phyloP scores from a whole-genome alignment of 2,797 vertebrate genomes.

The Meriones psammophilus region DNA sequence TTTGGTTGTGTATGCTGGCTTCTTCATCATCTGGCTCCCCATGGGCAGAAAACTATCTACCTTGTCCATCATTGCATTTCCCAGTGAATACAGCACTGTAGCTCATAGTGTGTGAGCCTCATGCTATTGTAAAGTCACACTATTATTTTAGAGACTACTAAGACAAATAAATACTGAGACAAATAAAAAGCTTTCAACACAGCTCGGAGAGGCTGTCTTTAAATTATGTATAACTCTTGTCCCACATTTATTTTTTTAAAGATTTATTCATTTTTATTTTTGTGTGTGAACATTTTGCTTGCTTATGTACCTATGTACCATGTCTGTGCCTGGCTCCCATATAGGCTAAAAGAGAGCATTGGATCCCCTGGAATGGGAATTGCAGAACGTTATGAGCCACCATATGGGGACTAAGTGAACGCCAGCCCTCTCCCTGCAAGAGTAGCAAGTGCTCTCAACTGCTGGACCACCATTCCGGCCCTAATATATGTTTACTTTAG shows the following conservation, averaged over 20 bases:
- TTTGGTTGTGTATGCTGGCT: background rate
- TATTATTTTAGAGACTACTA: background rate
- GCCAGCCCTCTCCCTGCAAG: background rate
- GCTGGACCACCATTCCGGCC: background rate
- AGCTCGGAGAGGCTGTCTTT: conserved; percentile 16
- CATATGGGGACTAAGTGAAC: background rate
- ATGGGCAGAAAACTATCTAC: background rate
- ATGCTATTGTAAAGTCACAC: background rate
- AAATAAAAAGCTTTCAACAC: conserved; percentile 12
- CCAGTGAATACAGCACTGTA: background rate
- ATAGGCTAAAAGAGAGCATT: background rate
- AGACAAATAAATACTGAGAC: background rate
- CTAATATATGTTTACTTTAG: conserved; percentile 10
- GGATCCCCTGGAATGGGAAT: background rate
- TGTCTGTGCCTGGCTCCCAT: background rate
- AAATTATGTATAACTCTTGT: background rate
- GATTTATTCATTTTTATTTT: background rate
- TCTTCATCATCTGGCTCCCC: background rate
- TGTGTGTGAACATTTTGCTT: background rate
- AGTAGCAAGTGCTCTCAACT: background rate
- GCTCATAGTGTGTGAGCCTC: background rate
- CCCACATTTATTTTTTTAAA: conserved; percentile 25
- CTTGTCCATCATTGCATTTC: background rate
- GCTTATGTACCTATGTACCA: too few relatives aligned
- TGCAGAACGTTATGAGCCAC: background rate